Evolutionary conservation across 1,140 invertebrate species (phyloP), one percentile per base, ranked within the genome.

Genomic region (Cydia pomonella): DNA sequence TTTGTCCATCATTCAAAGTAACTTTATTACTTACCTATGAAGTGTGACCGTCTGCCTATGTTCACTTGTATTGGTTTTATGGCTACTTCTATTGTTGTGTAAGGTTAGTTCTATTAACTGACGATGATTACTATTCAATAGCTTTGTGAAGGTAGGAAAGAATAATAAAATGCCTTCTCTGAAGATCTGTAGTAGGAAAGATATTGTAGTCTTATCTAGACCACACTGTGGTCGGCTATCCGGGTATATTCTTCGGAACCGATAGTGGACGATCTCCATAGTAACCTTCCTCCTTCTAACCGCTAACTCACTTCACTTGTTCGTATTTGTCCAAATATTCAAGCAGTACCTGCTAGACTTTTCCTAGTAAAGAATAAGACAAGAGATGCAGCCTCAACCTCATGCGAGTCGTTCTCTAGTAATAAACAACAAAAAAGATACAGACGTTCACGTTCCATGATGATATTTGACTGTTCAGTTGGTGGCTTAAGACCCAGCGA

Each of bases 21-120:
- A 64, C 63, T 69, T 69, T 69, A 69, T 33, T 69, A 18, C 64
- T 33, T 69, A 18, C 64, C 64, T 69, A 69, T 33, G 63, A 64
- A 16, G 10, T 64, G 63, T 33, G n/a, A 64, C 63, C 63, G 29
- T 69, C 33, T 33, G 27, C 29, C n/a, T 18, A 69, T 18, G 64
- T 69, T 33, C 16, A 18, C 13, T 69, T 33, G 25, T 29, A 66
- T 66, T 33, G 63, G 25, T 66, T 66, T 69, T 69, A 69, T 69
- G 33, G 33, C 29, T 69, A 16, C 41, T 69, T 38, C 29, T 33
- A 69, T 33, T 69, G 64, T 69, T 69, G 29, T 33, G 16, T 38
- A 69, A 69, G 64, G 64, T 69, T 69, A 69, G 64, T 69, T 33
- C 64, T 69, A 33, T 69, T 41, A 33, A 18, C 27, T 12, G 64